Conservation (phyloP, 2,113 vertebrate genomes). For the Mus musculus region GRCm39 chr7:68700501-68701000, state of each 20-base stretch:
- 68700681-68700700: neutral
- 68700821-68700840: neutral
- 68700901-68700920: neutral
- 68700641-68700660: neutral
- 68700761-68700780: neutral
- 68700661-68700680: neutral
- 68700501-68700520: neutral
- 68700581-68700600: neutral
- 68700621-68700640: neutral
- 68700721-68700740: neutral
- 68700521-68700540: neutral
- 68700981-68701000: neutral
- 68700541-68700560: neutral
- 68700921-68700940: neutral
- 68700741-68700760: neutral
- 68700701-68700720: neutral
- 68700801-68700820: neutral
- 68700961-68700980: neutral
- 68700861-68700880: neutral
- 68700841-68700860: neutral
- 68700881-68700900: neutral
- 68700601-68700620: neutral
- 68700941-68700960: neutral
- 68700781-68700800: neutral
- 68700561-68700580: neutral